Evolutionary conservation across 2,888 invertebrate genomes (phyloP), one percentile per base, ranked within the genome.

Genomic region (Emesis furor): DNA sequence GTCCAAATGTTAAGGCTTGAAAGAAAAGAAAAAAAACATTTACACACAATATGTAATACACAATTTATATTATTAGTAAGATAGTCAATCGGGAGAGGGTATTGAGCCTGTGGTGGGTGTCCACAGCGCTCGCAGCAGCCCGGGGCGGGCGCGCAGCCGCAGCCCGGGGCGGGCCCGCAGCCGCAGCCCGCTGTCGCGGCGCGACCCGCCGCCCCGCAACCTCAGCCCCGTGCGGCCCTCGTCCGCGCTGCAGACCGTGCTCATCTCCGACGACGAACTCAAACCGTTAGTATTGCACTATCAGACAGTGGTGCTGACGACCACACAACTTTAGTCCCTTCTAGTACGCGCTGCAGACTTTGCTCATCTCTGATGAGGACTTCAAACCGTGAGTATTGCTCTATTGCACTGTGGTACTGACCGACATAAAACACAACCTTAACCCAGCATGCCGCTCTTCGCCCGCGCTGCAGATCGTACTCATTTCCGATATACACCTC

Each of bases 181-280:
- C 83, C 93, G 92, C 93, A 96, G 92, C 90, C 97, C 93, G 91
- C 93, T 95, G 89, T 94, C 95, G 77, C 92, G 91, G 72, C 94
- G 95, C 89, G 93, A 88, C 82, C 85, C 88, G 65, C 91, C 89
- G 88, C 90, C 91, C 55, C 93, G 94, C 86, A 94, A 94, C 91
- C 92, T 92, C 90, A 94, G 94, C 90, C 94, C 87, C 35, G 84
- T 78, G 69, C 82, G 73, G 62, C 72, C 87, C 51, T 92, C 93
- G 83, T 92, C 93, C 42, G 74, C 83, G 73, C 32, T 93, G 92
- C 94, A 95, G 91, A 96, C 96, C 86, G 96, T 96, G 83, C 94
- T 95, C 86, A 93, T 96, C 74, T 96, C 96, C 6, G 96, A 96
- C 90, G 96, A 96, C 55, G 96, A 96, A 80, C 92, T 96, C 30